Evolutionary conservation across 2,797 vertebrate species (phyloP).

Genomic region (Poeciliopsis turneri): DNA sequence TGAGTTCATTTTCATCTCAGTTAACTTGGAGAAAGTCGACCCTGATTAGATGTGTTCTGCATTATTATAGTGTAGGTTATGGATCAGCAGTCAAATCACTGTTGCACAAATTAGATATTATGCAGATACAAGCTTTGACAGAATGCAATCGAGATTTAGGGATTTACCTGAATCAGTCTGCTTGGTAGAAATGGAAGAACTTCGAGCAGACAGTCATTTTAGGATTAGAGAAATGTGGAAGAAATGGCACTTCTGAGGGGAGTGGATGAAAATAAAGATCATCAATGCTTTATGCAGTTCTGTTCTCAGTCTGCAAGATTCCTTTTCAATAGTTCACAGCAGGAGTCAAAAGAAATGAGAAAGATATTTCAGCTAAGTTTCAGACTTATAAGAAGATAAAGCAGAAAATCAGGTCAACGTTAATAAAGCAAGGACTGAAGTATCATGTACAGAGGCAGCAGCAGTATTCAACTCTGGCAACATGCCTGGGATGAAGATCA

Average conservation of each 20-base stretch:
- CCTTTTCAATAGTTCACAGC: neutral
- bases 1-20: neutral
- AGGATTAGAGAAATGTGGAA: neutral
- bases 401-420: neutral
- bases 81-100: neutral
- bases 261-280: neutral
- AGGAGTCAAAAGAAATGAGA: neutral
- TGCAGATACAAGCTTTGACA: neutral
- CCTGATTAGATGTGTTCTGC: neutral
- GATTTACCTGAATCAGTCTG: neutral
- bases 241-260: neutral
- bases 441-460: neutral
- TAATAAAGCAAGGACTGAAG: neutral
- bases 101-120: neutral
- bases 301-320: neutral
- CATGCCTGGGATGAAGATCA: neutral
- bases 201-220: neutral
- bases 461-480: neutral
- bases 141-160: neutral
- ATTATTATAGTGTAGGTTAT: neutral
- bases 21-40: neutral
- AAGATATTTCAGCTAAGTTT: neutral
- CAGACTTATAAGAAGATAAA: neutral
- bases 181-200: neutral
- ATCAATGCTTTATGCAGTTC: neutral